phyloP scores from a whole-genome alignment of 2,113 vertebrate genomes.

The Sterrhoptilus dennistouni region DNA sequence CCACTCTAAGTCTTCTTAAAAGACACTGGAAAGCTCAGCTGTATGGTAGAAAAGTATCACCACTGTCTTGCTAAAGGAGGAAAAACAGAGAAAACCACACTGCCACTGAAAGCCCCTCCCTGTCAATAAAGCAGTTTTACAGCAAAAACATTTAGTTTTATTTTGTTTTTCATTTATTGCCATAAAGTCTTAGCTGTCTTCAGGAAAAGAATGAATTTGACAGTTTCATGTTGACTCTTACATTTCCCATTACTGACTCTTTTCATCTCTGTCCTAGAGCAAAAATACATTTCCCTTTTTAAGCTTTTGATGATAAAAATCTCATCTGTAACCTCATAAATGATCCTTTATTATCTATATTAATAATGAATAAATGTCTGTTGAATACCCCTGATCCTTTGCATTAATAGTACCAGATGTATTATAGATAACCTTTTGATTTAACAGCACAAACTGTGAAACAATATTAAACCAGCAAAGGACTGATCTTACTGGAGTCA shows the following conservation, averaged over 20 bases:
- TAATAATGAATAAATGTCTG: constrained; percentile 89
- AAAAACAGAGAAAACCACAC: constrained; percentile 19
- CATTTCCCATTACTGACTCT: constrained; percentile 68
- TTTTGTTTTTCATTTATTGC: constrained; percentile 72
- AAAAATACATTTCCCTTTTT: constrained; percentile 84
- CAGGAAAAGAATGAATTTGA: constrained; percentile 60
- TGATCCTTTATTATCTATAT: constrained; percentile 87
- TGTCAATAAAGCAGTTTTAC: constrained; percentile 51
- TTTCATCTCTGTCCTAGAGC: constrained; percentile 75
- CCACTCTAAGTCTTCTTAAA: not conserved
- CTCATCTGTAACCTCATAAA: constrained; percentile 85
- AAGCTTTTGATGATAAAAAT: constrained; percentile 86
- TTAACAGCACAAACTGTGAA: constrained; percentile 83
- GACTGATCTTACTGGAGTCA: constrained; percentile 64
- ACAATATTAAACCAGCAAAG: constrained; percentile 78
- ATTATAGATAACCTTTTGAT: constrained; percentile 87
- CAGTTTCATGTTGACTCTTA: constrained; percentile 72
- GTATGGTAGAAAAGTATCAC: not conserved
- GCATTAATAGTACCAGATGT: constrained; percentile 80
- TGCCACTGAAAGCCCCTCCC: not conserved
- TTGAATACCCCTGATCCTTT: constrained; percentile 80
- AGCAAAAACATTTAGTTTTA: constrained; percentile 66
- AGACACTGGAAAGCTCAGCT: not conserved
- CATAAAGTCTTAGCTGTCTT: constrained; percentile 55
- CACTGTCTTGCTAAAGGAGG: constrained; percentile 13